These are phyloP conservation scores for Stictocephala bisonia DNA, from an alignment of 2,888 invertebrate species.

Conservation along the genomic window DNA sequence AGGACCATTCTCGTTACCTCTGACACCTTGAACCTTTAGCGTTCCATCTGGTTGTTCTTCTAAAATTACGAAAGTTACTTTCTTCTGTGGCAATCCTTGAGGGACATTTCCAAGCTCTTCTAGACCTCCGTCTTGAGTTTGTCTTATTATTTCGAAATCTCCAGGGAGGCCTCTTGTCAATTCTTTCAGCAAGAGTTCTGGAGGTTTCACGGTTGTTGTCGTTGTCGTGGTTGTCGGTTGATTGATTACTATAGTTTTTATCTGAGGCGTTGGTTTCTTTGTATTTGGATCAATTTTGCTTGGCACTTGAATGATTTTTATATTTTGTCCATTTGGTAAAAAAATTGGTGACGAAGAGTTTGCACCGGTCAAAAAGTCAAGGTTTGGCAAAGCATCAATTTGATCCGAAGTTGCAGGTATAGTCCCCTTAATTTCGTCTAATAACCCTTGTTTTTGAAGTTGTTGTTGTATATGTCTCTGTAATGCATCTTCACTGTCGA, in stretches of 20 bases:
- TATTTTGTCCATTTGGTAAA: slow-evolving; percentile 64
- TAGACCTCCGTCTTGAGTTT: slow-evolving; percentile 77
- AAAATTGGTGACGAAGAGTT: slow-evolving; percentile 49
- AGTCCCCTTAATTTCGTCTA: slow-evolving; percentile 81
- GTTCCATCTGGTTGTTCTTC: slow-evolving; percentile 89
- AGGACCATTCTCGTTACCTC: slow-evolving; percentile 78
- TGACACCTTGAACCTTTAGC: slow-evolving; percentile 86
- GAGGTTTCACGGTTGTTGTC: slow-evolving; percentile 72
- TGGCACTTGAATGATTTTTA: slow-evolving; percentile 52
- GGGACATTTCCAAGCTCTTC: slow-evolving; percentile 74
- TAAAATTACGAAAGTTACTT: slow-evolving; percentile 86
- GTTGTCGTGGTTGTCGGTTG: slow-evolving; percentile 62
- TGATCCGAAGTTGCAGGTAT: slow-evolving; percentile 78
- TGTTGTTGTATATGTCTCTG: slow-evolving; percentile 73
- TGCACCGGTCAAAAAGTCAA: slow-evolving; percentile 53
- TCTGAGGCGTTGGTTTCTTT: slow-evolving; percentile 50
- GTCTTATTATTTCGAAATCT: slow-evolving; percentile 84
- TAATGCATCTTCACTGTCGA: slow-evolving; percentile 72
- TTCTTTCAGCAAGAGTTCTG: slow-evolving; percentile 77
- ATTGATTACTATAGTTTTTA: slow-evolving; percentile 57
- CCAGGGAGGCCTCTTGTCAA: slow-evolving; percentile 83
- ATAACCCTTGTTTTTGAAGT: slow-evolving; percentile 74
- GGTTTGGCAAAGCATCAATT: slow-evolving; percentile 63
- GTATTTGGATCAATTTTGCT: slow-evolving; percentile 23
- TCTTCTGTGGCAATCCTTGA: slow-evolving; percentile 75